A percentile compares a stretch with the other conserved stretches of the same genome.
phyloP scores from a whole-genome alignment of 2,888 invertebrate species.

The Mermis nigrescens region DNA sequence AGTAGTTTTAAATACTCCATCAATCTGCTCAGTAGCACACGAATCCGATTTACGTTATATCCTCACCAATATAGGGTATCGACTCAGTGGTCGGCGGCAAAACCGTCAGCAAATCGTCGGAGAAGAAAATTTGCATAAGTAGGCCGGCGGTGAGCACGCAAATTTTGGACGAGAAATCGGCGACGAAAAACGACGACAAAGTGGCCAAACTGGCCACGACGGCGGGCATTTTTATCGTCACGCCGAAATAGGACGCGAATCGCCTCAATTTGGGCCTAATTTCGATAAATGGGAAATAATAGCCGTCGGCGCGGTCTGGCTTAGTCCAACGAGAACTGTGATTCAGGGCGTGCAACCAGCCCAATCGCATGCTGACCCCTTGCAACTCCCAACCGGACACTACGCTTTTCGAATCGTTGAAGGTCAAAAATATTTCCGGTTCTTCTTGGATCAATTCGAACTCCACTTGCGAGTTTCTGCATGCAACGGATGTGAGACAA shows the following conservation, averaged over 20 bases:
- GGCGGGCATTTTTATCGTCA: slow-evolving; percentile 22
- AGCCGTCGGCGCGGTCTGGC: not conserved
- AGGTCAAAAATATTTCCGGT: not conserved
- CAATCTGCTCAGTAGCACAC: too few species aligned
- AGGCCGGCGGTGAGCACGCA: slow-evolving; percentile 20
- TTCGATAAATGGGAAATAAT: not conserved
- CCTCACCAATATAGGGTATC: slow-evolving; percentile 17
- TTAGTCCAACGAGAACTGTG: not conserved
- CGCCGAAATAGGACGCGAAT: slow-evolving; percentile 25
- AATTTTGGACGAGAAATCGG: slow-evolving; percentile 16
- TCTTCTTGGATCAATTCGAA: not conserved
- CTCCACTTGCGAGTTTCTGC: too few species aligned
- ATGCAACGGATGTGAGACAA: too few species aligned
- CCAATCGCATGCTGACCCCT: not conserved
- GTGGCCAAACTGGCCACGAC: slow-evolving; percentile 14
- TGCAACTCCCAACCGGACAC: not conserved
- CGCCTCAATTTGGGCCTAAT: slow-evolving; percentile 26
- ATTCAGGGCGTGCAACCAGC: not conserved
- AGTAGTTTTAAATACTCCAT: too few species aligned
- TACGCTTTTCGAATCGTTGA: not conserved
- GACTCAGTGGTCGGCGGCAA: slow-evolving; percentile 24
- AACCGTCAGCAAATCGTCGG: slow-evolving; percentile 21
- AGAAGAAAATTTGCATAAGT: slow-evolving; percentile 20
- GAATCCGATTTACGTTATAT: too few species aligned
- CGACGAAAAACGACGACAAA: slow-evolving; percentile 23